A percentile compares a stretch with the other conserved stretches of the same genome.
Conservation (phyloP, 2,888 invertebrate genomes). For the Didymodactylos carnosus region DNA sequence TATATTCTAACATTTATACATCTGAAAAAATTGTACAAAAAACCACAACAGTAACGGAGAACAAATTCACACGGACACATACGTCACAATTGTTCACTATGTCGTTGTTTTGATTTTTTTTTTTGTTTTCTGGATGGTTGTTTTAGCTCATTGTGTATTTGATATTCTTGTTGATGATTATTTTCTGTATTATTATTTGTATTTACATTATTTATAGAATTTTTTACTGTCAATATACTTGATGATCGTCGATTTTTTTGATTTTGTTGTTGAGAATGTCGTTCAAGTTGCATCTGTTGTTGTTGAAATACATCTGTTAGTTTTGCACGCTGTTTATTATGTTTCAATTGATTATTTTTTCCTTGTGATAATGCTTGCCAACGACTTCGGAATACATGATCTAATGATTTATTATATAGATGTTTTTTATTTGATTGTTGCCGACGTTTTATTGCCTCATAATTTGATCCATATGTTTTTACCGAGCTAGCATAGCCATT, state of each 20-base stretch:
- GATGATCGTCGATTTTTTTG: neutral
- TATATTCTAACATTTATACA: too few species aligned
- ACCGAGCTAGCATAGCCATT: neutral
- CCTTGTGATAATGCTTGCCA: constrained; percentile 12
- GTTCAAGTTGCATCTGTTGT: constrained; percentile 2
- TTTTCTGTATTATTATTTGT: neutral
- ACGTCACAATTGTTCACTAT: neutral
- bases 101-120: neutral
- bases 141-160: too few species aligned
- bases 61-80: neutral
- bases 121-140: neutral
- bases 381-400: constrained; percentile 10
- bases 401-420: constrained; percentile 13
- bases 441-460: constrained; percentile 1
- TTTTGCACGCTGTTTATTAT: constrained; percentile 10
- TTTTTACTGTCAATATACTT: neutral
- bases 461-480: constrained; percentile 11
- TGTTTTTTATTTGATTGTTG: neutral
- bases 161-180: too few species aligned
- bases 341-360: constrained; percentile 7
- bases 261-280: neutral
- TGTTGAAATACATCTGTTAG: constrained; percentile 12
- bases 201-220: neutral
- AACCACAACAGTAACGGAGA: too few species aligned
- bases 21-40: too few species aligned